Conservation (phyloP, 2,113 vertebrate genomes). For the Aptenodytes patagonicus region DNA sequence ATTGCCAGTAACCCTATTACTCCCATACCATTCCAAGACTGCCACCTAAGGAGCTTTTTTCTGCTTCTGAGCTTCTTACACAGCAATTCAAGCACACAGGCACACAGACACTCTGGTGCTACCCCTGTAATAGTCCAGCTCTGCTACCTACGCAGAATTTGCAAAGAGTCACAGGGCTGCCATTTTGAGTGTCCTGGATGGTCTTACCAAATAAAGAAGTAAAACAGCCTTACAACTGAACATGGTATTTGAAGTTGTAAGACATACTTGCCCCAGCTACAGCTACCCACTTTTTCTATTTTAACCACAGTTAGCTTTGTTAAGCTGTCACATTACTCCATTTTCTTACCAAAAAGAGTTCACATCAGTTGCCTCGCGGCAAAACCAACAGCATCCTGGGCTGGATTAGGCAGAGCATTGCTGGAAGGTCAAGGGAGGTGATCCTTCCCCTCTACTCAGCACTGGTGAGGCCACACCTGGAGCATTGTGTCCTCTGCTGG, state of each 20-base stretch:
- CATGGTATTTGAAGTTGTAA: background rate
- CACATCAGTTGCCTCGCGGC: background rate
- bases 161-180: background rate
- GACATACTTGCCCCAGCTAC: background rate
- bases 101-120: background rate
- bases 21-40: background rate
- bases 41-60: conserved; percentile 33
- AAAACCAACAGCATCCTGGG: background rate
- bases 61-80: background rate
- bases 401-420: background rate
- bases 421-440: background rate
- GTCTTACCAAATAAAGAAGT: background rate
- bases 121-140: background rate
- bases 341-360: background rate
- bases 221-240: background rate
- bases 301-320: background rate
- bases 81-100: background rate
- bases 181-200: background rate
- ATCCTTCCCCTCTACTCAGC: background rate
- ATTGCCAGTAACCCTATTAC: background rate
- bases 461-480: background rate
- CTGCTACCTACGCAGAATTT: background rate
- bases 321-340: background rate
- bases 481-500: background rate
- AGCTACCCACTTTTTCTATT: background rate